These are phyloP conservation scores for Nephrotoma guestfalica DNA, from an alignment of 2,888 invertebrate species.

Conservation along the genomic window DNA sequence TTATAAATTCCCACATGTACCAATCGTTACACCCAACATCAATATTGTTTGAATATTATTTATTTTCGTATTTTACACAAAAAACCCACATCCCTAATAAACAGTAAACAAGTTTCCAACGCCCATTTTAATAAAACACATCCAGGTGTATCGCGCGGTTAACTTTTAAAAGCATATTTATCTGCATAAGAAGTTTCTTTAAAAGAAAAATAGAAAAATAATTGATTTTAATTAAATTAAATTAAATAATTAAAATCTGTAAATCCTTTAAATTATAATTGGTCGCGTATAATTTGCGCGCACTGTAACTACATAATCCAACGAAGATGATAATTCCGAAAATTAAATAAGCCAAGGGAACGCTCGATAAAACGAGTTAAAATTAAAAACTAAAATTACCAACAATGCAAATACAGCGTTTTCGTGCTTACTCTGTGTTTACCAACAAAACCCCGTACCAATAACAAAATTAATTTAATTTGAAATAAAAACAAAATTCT, in stretches of 20 bases:
- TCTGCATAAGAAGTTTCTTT: too few species aligned
- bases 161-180: too few species aligned
- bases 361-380: not conserved
- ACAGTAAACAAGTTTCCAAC: too few species aligned
- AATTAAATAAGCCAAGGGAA: not conserved
- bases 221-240: not conserved
- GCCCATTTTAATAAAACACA: too few species aligned
- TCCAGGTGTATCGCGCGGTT: too few species aligned
- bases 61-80: too few species aligned
- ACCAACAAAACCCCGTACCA: not conserved
- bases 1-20: too few species aligned
- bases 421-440: not conserved
- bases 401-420: not conserved
- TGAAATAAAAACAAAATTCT: not conserved
- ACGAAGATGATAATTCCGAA: not conserved
- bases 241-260: not conserved
- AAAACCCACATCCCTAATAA: too few species aligned
- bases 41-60: too few species aligned
- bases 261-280: not conserved
- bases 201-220: not conserved
- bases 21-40: too few species aligned
- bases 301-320: not conserved
- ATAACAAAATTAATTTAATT: not conserved
- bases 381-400: not conserved
- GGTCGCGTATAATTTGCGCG: not conserved